These are phyloP conservation scores for Drosophila pandora DNA, from an alignment of 1,140 invertebrate species.

Conservation along the genomic window DNA sequence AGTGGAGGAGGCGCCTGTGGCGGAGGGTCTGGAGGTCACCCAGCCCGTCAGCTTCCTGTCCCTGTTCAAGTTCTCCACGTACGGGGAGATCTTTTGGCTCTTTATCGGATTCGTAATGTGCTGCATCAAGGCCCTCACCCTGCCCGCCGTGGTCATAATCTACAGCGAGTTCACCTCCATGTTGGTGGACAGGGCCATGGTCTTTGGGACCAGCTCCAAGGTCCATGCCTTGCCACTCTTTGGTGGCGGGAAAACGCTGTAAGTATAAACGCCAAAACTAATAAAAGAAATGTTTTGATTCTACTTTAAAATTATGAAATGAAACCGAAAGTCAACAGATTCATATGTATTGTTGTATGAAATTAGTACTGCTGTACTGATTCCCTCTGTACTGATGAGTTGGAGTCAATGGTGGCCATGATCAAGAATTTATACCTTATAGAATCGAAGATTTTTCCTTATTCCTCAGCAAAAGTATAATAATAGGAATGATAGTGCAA, in stretches of 20 bases:
- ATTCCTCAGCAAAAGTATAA: too few relatives aligned
- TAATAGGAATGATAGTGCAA: too few relatives aligned
- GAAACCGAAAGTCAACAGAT: too few relatives aligned
- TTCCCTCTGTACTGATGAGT: too few relatives aligned
- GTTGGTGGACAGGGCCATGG: slow-evolving; percentile 85
- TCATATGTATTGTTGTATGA: too few relatives aligned
- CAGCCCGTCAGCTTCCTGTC: slow-evolving; percentile 62
- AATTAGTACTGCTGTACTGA: too few relatives aligned
- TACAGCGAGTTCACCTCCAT: slow-evolving; percentile 89
- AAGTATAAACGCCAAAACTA: slow-evolving; percentile 73
- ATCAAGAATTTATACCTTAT: too few relatives aligned
- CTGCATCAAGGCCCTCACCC: slow-evolving; percentile 86
- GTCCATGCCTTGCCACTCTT: slow-evolving; percentile 83
- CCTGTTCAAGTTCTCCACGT: slow-evolving; percentile 87
- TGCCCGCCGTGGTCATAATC: slow-evolving; percentile 88
- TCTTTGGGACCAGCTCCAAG: slow-evolving; percentile 82
- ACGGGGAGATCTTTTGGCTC: slow-evolving; percentile 85
- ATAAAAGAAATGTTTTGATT: background rate
- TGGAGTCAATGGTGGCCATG: too few relatives aligned
- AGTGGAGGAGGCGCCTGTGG: slow-evolving; percentile 51
- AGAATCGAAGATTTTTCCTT: too few relatives aligned
- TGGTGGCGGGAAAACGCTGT: slow-evolving; percentile 85
- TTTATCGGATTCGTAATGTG: slow-evolving; percentile 86
- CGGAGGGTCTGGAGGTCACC: slow-evolving; percentile 64
- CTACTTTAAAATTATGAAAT: too few relatives aligned